A percentile compares a stretch with the other conserved stretches of the same genome.
phyloP scores from a whole-genome alignment of 92 coral and sea anemone species.

The Parazoanthus swiftii region DNA sequence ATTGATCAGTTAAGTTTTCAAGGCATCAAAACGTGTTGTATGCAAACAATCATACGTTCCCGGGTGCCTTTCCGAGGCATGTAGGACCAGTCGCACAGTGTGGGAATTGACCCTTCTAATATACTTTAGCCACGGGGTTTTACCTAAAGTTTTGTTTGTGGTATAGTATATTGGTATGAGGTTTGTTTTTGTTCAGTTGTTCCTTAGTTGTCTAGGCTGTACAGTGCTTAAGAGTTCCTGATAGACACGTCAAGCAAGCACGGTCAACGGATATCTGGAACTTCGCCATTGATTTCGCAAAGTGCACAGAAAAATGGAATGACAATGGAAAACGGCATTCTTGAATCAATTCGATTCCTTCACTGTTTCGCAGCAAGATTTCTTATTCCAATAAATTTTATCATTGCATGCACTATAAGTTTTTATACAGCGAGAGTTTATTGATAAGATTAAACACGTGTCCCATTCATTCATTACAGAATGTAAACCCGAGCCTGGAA shows the following conservation, averaged over 20 bases:
- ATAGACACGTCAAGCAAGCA: no score
- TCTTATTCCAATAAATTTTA: background rate
- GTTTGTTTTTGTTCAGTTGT: background rate
- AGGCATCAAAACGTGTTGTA: background rate
- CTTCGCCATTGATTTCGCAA: no score
- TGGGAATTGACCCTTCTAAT: background rate
- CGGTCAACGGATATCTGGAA: no score
- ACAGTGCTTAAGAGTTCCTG: no score
- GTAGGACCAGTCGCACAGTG: background rate
- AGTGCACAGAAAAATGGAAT: no score
- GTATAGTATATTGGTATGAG: background rate
- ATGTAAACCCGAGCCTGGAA: conserved; percentile 17
- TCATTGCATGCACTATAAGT: background rate
- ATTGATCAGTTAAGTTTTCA: conserved; percentile 1
- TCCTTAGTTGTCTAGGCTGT: no score
- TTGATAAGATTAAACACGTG: background rate
- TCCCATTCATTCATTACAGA: background rate
- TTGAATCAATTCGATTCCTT: no score
- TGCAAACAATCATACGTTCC: background rate
- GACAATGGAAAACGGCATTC: no score
- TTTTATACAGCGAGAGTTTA: background rate
- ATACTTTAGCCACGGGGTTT: background rate
- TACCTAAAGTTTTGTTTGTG: background rate
- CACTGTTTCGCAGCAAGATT: background rate
- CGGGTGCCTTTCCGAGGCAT: background rate